Conservation (phyloP, 2,797 vertebrate genomes). For the Merluccius polli region DNA sequence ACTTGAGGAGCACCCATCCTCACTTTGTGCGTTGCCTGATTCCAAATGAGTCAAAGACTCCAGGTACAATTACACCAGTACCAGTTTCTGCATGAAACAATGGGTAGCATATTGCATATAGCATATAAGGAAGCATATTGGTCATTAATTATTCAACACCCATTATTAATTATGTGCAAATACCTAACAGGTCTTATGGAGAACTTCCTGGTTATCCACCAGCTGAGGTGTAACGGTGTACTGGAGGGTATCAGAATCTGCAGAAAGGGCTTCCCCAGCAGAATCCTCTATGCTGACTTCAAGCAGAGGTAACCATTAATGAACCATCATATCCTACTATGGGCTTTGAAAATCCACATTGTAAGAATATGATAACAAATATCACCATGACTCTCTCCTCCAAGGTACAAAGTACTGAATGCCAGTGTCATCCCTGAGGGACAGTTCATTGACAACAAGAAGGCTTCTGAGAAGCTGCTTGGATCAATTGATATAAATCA, state of each 20-base stretch:
- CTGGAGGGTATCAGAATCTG: slow-evolving; percentile 83
- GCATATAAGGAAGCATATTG: not conserved
- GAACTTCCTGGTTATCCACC: slow-evolving; percentile 81
- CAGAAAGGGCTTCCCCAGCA: slow-evolving; percentile 82
- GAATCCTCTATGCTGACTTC: slow-evolving; percentile 81
- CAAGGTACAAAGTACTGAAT: slow-evolving; percentile 22
- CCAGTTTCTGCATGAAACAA: not conserved
- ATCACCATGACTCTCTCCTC: not conserved
- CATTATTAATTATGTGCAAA: not conserved
- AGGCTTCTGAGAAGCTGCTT: slow-evolving; percentile 52
- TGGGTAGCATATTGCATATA: no score
- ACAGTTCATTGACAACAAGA: slow-evolving; percentile 81
- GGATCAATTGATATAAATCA: slow-evolving; percentile 18
- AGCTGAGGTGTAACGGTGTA: slow-evolving; percentile 81
- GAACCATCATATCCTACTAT: not conserved
- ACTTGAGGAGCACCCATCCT: slow-evolving; percentile 4
- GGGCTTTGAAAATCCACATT: not conserved
- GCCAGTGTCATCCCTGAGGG: slow-evolving; percentile 65
- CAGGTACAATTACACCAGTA: slow-evolving; percentile 3
- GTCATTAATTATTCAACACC: not conserved
- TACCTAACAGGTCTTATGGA: slow-evolving; percentile 77
- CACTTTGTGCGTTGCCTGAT: slow-evolving; percentile 5
- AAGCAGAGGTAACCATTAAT: slow-evolving; percentile 69
- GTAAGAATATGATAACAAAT: not conserved
- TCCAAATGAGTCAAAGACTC: slow-evolving; percentile 5